Base-by-base conservation (phyloP, 2,888 invertebrate genomes). In the Idaea straminata region DNA sequence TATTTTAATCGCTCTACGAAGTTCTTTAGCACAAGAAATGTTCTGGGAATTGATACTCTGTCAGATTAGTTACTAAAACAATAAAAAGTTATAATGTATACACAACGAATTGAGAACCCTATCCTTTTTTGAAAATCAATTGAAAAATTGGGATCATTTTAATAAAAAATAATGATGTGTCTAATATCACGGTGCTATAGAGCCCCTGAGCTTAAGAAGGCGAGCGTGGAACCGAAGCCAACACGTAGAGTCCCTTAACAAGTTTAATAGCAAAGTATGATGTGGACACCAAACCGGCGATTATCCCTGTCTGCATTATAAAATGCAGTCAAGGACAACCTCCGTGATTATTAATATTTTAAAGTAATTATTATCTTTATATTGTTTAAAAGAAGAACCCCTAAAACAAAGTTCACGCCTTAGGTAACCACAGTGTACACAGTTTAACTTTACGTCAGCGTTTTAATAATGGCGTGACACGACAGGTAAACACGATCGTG, bases 401-500 rank as follows among this genome's bases (percentile, higher is more conserved):
- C 34, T 34, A 59, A 59, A 59, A 34, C 13, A 10, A 16, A 59
- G 25, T 15, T 47, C 15, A 15, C 59, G 59, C 59, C 15, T 6
- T 10, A 10, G 10, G 13, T 25, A 59, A 59, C 66, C 66, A n/a
- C 61, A 68, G 62, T 69, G 66, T 65, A 69, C 67, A 69, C 65
- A 68, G 62, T 67, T 70, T 69, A 73, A 64, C 72, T 68, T 67
- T 65, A 69, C 66, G 71, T 67, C 70, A 70, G 68, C 70, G 69
- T 69, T 62, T 64, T 71, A 71, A 72, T 71, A 72, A 69, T 69
- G 67, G 68, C 72, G 70, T 69, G 69, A 73, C 70, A 72, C 69
- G 74, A 66, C 77, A 81, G 82, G 82, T 83, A 79, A 83, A 73
- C 72, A 69, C 74, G 77, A 71, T 72, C 79, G 81, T 82, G 83